These are phyloP conservation scores for Procambarus clarkii DNA, from an alignment of 1,140 invertebrate species.

Conservation along the genomic window DNA sequence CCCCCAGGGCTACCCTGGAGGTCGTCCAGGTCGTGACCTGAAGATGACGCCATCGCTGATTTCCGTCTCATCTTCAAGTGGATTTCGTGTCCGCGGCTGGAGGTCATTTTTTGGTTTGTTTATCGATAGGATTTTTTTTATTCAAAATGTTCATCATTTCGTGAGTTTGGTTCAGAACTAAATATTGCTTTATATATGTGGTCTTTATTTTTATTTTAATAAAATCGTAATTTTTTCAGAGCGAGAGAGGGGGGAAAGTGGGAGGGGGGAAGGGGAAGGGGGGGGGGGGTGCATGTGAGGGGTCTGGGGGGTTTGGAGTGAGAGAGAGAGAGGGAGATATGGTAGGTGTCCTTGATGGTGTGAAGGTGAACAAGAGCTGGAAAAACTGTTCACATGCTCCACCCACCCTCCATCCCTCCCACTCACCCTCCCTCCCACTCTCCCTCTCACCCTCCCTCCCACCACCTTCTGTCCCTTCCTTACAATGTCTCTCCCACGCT, in stretches of 20 bases:
- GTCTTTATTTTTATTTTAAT: too few relatives aligned
- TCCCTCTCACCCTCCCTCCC: neutral
- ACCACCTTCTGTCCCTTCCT: neutral
- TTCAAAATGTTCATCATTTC: too few relatives aligned
- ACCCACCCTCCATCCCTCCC: neutral
- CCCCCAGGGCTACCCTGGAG: neutral
- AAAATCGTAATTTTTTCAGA: too few relatives aligned
- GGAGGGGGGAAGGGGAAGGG: neutral
- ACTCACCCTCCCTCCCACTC: neutral
- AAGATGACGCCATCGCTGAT: neutral
- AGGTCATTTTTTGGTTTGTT: too few relatives aligned
- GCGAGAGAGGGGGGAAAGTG: too few relatives aligned
- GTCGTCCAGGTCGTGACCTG: conserved; percentile 4
- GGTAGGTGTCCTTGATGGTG: neutral
- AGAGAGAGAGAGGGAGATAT: neutral
- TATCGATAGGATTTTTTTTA: too few relatives aligned
- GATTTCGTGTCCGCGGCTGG: neutral
- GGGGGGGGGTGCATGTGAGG: neutral
- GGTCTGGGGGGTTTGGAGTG: neutral
- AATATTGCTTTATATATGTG: too few relatives aligned
- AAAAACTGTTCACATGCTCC: neutral
- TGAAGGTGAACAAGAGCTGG: neutral
- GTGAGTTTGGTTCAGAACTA: too few relatives aligned
- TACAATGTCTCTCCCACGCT: neutral
- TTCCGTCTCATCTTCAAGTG: neutral